phyloP scores from a whole-genome alignment of 2,113 vertebrate species.

The Taurulus bubalis region DNA sequence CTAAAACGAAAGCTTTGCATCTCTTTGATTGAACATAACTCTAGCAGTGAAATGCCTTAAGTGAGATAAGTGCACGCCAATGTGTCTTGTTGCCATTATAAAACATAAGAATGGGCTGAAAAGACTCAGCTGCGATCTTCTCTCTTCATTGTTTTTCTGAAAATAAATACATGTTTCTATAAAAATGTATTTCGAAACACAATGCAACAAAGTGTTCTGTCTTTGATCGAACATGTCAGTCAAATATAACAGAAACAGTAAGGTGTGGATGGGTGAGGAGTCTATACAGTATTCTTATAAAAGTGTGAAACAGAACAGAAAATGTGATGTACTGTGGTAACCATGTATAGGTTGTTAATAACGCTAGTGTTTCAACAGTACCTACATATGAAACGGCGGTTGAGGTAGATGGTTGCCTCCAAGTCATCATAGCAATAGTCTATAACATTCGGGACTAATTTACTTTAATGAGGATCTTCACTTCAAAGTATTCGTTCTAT shows the following conservation, averaged over 20 bases:
- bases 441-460: constrained; percentile 8
- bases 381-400: neutral
- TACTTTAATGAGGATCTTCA: constrained; percentile 32
- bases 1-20: constrained; percentile 34
- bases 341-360: neutral
- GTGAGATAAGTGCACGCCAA: constrained; percentile 55
- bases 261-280: constrained; percentile 1
- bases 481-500: constrained; percentile 14
- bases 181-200: neutral
- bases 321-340: neutral
- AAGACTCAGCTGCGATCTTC: constrained; percentile 23
- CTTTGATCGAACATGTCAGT: constrained; percentile 18
- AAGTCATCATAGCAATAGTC: constrained; percentile 5
- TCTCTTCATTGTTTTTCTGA: constrained; percentile 14
- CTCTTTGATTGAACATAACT: constrained; percentile 49
- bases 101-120: constrained; percentile 38
- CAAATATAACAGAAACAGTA: neutral
- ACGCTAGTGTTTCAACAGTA: constrained; percentile 5
- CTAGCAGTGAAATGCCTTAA: constrained; percentile 38
- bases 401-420: neutral
- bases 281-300: constrained; percentile 14
- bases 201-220: neutral
- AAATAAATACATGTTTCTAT: constrained; percentile 27
- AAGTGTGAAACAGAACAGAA: constrained; percentile 24
- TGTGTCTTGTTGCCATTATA: constrained; percentile 46